Conservation (phyloP, 2,888 invertebrate genomes). For the Adineta ricciae region DNA sequence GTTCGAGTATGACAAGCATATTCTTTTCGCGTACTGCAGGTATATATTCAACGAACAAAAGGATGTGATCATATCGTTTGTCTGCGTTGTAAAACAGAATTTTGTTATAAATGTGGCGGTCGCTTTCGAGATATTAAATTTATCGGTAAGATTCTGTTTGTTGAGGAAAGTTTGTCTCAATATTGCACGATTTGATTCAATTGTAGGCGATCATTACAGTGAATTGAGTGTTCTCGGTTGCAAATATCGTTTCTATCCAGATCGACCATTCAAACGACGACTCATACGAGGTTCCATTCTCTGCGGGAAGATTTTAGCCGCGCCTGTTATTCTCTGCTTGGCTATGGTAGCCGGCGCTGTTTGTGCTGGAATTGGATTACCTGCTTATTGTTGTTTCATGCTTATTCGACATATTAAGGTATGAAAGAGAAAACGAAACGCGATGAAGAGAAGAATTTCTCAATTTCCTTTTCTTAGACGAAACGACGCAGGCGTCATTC, state of each 20-base stretch:
- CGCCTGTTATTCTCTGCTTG: constrained; percentile 4
- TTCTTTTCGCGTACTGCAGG: constrained; percentile 21
- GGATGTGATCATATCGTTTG: constrained; percentile 50
- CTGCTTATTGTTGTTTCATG: constrained; percentile 25
- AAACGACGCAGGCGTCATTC: not conserved
- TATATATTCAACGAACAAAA: constrained; percentile 48
- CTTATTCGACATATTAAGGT: constrained; percentile 21
- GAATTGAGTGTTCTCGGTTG: constrained; percentile 32
- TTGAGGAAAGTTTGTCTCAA: no score
- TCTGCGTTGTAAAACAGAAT: constrained; percentile 39
- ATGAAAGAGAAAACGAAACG: not conserved
- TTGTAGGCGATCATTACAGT: constrained; percentile 40
- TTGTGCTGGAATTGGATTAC: constrained; percentile 19
- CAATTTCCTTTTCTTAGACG: not conserved
- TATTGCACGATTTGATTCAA: not conserved
- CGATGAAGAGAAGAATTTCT: not conserved
- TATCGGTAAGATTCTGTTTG: no score
- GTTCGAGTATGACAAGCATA: no score
- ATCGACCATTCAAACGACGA: constrained; percentile 23
- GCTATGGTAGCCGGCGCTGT: constrained; percentile 15
- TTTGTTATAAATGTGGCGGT: constrained; percentile 51
- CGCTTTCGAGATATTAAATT: constrained; percentile 44
- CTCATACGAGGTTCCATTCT: constrained; percentile 26
- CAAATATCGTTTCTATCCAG: constrained; percentile 30
- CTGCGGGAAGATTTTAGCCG: constrained; percentile 22